phyloP scores from a whole-genome alignment of 2,113 vertebrate genomes.

The Tinamus guttatus region DNA sequence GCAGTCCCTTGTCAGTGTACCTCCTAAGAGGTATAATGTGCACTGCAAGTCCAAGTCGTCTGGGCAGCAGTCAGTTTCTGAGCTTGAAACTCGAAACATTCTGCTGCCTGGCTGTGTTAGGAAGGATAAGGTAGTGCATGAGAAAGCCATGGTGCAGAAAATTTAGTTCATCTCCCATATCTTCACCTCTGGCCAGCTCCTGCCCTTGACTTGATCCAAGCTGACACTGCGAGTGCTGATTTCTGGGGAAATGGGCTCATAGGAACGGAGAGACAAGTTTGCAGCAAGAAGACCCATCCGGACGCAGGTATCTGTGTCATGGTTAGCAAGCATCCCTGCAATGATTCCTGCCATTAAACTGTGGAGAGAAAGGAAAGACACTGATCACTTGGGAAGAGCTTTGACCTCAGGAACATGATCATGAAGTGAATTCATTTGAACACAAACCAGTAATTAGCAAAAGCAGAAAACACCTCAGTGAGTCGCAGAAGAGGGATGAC shows the following conservation, averaged over 20 bases:
- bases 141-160: background rate
- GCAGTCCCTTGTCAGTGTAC: background rate
- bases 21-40: background rate
- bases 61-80: background rate
- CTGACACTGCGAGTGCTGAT: slow-evolving; percentile 77
- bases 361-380: slow-evolving; percentile 21
- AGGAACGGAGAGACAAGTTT: slow-evolving; percentile 78
- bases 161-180: slow-evolving; percentile 52
- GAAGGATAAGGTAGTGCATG: background rate
- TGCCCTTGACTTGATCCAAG: slow-evolving; percentile 56
- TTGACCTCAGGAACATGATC: background rate
- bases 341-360: slow-evolving; percentile 89
- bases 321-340: slow-evolving; percentile 79
- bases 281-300: slow-evolving; percentile 85
- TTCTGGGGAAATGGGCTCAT: slow-evolving; percentile 77
- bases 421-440: background rate
- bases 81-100: background rate
- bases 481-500: background rate
- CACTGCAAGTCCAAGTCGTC: background rate
- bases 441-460: background rate
- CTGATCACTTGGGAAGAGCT: background rate
- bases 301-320: slow-evolving; percentile 82
- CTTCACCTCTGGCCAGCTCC: slow-evolving; percentile 73
- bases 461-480: background rate
- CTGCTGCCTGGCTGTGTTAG: background rate